These are phyloP conservation scores for Cosmia pyralina DNA, from an alignment of 2,888 invertebrate genomes.

Conservation along the genomic window DNA sequence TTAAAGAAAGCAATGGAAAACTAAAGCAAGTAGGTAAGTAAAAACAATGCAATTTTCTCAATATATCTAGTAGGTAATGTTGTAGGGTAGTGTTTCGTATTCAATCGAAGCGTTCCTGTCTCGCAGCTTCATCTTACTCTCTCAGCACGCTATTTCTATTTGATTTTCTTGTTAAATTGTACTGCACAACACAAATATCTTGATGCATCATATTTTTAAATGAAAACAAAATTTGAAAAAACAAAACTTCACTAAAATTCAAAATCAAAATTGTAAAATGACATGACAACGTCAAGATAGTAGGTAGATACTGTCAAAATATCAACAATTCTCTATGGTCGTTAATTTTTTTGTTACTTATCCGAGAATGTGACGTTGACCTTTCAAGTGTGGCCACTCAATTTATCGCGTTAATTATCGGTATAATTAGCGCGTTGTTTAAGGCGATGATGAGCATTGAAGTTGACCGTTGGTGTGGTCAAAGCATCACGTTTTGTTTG, in stretches of 20 bases:
- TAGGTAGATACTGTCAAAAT: background rate
- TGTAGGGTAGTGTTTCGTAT: background rate
- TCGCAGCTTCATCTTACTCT: background rate
- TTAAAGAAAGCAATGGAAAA: slow-evolving; percentile 21
- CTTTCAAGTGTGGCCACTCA: too few species aligned
- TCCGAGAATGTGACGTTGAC: too few species aligned
- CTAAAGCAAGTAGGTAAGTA: slow-evolving; percentile 39
- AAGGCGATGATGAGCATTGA: too few species aligned
- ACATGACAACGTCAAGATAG: slow-evolving; percentile 11
- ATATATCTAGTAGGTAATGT: background rate
- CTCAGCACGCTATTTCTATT: background rate
- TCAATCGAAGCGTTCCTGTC: background rate
- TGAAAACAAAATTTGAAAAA: background rate
- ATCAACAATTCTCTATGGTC: slow-evolving; percentile 17
- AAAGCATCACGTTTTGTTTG: too few species aligned
- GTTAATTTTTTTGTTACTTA: slow-evolving; percentile 6
- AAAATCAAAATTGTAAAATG: background rate
- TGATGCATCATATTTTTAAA: background rate
- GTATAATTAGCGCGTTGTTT: too few species aligned
- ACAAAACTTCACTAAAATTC: background rate
- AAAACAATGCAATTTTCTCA: slow-evolving; percentile 2
- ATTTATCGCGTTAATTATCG: too few species aligned
- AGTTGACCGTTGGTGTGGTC: too few species aligned
- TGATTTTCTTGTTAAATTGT: background rate
- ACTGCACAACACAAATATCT: background rate